These are phyloP conservation scores for Clavelina lepadiformis DNA, from an alignment of 23 tunicate genomes.

Conservation along the genomic window DNA sequence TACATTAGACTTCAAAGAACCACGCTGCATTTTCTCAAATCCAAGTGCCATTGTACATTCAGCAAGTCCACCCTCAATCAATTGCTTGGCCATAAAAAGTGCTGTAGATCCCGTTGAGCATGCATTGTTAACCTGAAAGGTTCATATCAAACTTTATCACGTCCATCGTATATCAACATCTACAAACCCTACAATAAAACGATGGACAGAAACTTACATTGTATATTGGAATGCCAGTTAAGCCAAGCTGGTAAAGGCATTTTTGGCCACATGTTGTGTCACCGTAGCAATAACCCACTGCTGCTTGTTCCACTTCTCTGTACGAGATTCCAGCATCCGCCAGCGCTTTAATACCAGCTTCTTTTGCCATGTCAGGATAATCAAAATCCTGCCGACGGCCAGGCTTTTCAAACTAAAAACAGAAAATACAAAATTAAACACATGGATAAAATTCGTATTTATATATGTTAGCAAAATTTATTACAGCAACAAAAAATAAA, in stretches of 20 bases:
- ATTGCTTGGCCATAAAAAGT: constrained; percentile 85
- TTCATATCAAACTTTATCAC: too few species aligned
- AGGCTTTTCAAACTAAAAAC: constrained; percentile 91
- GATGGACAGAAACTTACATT: constrained; percentile 67
- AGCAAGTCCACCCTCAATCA: constrained; percentile 92
- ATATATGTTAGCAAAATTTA: not conserved
- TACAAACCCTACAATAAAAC: not conserved
- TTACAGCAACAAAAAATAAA: too few species aligned
- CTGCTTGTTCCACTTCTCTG: constrained; percentile 81
- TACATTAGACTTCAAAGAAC: constrained; percentile 80
- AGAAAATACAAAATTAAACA: not conserved
- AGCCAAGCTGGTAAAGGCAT: constrained; percentile 85
- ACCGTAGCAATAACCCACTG: constrained; percentile 95
- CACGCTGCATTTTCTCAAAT: constrained; percentile 96
- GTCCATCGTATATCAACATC: not conserved
- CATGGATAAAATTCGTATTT: not conserved
- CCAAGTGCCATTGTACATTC: constrained; percentile 95
- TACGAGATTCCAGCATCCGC: constrained; percentile 91
- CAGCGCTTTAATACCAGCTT: constrained; percentile 80
- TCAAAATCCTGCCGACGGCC: constrained; percentile 94
- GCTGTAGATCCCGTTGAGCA: constrained; percentile 97
- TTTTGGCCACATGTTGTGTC: constrained; percentile 98
- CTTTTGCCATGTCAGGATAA: constrained; percentile 98
- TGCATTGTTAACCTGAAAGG: constrained; percentile 88
- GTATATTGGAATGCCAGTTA: constrained; percentile 90